Evolutionary conservation across 2,888 invertebrate species (phyloP).

Genomic region (Rutpela maculata): DNA sequence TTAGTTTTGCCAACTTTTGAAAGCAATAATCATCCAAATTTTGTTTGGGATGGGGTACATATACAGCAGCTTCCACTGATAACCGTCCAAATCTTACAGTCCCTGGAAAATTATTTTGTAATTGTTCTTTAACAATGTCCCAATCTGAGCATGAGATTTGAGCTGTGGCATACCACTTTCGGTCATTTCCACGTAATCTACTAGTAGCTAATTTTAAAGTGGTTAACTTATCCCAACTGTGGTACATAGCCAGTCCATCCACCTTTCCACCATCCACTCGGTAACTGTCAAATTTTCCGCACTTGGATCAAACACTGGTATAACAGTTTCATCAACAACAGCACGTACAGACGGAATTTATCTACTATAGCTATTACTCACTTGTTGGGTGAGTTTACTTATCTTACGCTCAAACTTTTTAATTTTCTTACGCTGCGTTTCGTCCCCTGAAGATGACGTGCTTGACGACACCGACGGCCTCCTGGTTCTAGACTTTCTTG

Average conservation of each 20-base stretch:
- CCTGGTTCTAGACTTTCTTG: no score
- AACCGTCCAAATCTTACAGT: not conserved
- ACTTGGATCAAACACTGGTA: not conserved
- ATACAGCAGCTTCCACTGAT: not conserved
- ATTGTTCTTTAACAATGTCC: not conserved
- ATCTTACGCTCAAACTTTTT: not conserved
- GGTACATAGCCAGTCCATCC: not conserved
- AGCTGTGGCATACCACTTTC: not conserved
- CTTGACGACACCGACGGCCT: no score
- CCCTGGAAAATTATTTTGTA: not conserved
- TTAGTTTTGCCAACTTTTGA: no score
- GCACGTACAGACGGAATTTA: no score
- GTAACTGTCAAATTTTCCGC: no score
- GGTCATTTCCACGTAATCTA: not conserved
- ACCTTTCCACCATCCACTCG: no score
- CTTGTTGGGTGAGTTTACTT: not conserved
- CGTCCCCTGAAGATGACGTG: no score
- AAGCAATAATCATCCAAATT: no score
- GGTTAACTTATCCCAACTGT: not conserved
- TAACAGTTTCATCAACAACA: not conserved
- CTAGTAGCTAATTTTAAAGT: conserved; percentile 3
- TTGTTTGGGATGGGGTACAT: no score
- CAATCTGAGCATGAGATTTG: not conserved
- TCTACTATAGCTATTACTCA: no score
- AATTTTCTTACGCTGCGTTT: not conserved